Evolutionary conservation across 2,797 vertebrate species (phyloP), one percentile per base, ranked within the genome.

Genomic region (Acipenser oxyrinchus): DNA sequence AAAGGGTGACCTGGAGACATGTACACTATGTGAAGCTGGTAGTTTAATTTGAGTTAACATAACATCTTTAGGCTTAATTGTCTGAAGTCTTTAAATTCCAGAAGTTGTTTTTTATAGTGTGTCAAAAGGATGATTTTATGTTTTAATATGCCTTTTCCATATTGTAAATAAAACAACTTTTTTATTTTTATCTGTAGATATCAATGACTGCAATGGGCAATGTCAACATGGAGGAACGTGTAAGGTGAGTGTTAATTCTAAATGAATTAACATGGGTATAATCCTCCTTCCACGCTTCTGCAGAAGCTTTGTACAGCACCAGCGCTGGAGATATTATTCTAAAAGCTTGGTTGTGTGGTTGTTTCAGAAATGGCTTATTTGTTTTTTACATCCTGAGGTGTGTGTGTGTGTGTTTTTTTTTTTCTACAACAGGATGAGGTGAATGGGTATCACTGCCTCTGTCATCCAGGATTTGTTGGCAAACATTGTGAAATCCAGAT

Each of bases 201-300:
- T 91, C 70, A 88, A 91, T 70, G 91, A 89, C 73, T 98, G 96
- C 73, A 88, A 86, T 0, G 92, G 92, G 10, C 95, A 95, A 77
- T 98, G 96, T 81, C 92, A 93, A 77, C 92, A 97, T 1, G 93
- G 94, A 64, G 94, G 90, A 2, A 91, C 88, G 61, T 98, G 96
- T 79, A 92, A 93, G 92, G 95, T 97, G 76, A 89, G 82, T 63
- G 62, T 13, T 2, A 6, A 68, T 57, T 63, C 52, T 37, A 4
- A 58, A 58, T 58, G 13, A 58, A 58, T 12, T 58, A 6, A 3
- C 8, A 10, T 10, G 6, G 12, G 55, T n/a, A 7, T 6, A 12
- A 2, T n/a, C 12, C 12, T 58, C 13, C 55, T n/a, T 53, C 8
- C 2, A 53, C 2, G 51, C 8, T 53, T 53, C 6, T 12, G 51